These are phyloP conservation scores for Litoditis marina DNA, from an alignment of 2,888 invertebrate genomes.

Conservation along the genomic window DNA sequence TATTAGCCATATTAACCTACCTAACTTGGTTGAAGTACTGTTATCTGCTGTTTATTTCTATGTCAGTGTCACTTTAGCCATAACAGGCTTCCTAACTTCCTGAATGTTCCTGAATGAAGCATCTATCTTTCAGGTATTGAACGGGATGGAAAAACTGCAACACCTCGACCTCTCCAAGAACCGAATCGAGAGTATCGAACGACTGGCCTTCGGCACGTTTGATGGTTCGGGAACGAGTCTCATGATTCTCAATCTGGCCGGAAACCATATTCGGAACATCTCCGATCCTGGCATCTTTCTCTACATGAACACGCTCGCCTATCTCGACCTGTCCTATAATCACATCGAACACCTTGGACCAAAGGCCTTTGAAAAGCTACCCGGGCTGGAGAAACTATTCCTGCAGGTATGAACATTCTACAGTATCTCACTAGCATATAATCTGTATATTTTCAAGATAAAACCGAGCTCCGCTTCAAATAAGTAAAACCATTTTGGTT, in stretches of 20 bases:
- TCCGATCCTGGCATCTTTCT: slow-evolving; percentile 71
- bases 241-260: slow-evolving; percentile 54
- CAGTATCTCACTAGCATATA: too few relatives aligned
- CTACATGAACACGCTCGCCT: slow-evolving; percentile 76
- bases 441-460: too few relatives aligned
- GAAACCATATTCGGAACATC: slow-evolving; percentile 35
- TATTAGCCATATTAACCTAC: too few relatives aligned
- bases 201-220: slow-evolving; percentile 46
- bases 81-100: too few relatives aligned
- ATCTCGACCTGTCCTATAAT: slow-evolving; percentile 81
- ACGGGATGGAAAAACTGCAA: slow-evolving; percentile 63
- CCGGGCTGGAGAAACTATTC: slow-evolving; percentile 76
- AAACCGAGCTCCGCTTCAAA: too few relatives aligned
- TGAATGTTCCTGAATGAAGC: too few relatives aligned
- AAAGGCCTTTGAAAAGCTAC: slow-evolving; percentile 75
- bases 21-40: too few relatives aligned
- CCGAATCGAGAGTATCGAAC: slow-evolving; percentile 31
- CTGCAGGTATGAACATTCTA: slow-evolving; percentile 56
- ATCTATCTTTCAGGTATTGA: slow-evolving; percentile 23
- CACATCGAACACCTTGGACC: slow-evolving; percentile 74
- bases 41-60: too few relatives aligned
- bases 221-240: slow-evolving; percentile 34
- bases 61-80: too few relatives aligned
- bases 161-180: slow-evolving; percentile 67
- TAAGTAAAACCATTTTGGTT: too few relatives aligned